A percentile compares a stretch with the other conserved stretches of the same genome.
phyloP scores from a whole-genome alignment of 1,140 invertebrate genomes.

The Helicoverpa armigera region DNA sequence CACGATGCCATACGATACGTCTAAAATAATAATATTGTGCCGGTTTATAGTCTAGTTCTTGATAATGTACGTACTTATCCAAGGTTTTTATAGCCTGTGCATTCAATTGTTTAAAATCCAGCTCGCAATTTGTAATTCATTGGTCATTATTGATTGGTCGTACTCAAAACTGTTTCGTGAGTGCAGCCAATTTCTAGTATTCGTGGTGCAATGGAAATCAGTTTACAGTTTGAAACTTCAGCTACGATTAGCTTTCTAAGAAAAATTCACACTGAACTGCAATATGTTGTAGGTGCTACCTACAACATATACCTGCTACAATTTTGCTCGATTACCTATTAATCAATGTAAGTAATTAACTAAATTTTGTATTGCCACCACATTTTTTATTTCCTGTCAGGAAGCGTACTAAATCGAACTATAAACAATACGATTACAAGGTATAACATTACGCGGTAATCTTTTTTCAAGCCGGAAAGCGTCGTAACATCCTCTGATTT shows the following conservation, averaged over 20 bases:
- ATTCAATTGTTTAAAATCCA: constrained; percentile 43
- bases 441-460: constrained; percentile 28
- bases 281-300: background rate
- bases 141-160: constrained; percentile 16
- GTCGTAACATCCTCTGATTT: constrained; percentile 36
- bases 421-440: constrained; percentile 20
- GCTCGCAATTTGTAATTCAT: constrained; percentile 11
- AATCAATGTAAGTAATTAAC: constrained; percentile 3
- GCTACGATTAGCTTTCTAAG: constrained; percentile 17
- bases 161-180: constrained; percentile 23
- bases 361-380: constrained; percentile 17
- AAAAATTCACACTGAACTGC: background rate
- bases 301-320: too few relatives aligned
- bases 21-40: constrained; percentile 46
- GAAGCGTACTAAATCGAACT: constrained; percentile 33
- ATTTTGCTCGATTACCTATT: background rate
- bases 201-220: constrained; percentile 25
- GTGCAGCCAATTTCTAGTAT: constrained; percentile 17
- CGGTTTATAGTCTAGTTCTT: constrained; percentile 37
- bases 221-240: constrained; percentile 35
- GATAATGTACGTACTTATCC: constrained; percentile 29
- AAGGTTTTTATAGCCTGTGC: constrained; percentile 39
- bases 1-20: constrained; percentile 40
- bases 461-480: constrained; percentile 35
- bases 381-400: constrained; percentile 42